Conservation (phyloP, 1,140 invertebrate species). For the Drusus annulatus region DNA sequence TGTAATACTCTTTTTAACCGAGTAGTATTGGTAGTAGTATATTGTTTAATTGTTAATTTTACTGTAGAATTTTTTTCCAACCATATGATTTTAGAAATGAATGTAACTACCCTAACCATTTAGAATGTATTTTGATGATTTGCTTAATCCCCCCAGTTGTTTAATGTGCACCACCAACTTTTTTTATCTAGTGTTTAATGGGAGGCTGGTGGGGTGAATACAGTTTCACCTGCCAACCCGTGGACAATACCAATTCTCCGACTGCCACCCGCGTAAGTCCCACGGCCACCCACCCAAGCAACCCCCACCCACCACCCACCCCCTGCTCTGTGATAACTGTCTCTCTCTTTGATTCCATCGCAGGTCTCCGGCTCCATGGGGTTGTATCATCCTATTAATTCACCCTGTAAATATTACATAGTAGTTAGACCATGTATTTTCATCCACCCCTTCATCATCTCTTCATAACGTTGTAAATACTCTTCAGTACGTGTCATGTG, state of each 20-base stretch:
- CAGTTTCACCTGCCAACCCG: conserved; percentile 90
- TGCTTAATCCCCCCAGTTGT: not conserved
- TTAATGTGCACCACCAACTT: conserved; percentile 35
- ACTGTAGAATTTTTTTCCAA: too few relatives aligned
- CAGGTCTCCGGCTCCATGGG: conserved; percentile 23
- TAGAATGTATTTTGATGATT: too few relatives aligned
- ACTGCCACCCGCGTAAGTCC: conserved; percentile 85
- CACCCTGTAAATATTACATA: conserved; percentile 39
- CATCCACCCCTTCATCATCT: conserved; percentile 16
- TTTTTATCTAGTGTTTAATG: conserved; percentile 76
- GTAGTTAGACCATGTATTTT: conserved; percentile 13
- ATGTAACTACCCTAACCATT: too few relatives aligned
- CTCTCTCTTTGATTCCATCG: conserved; percentile 7
- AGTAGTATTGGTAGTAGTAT: too few relatives aligned
- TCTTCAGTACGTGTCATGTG: conserved; percentile 11
- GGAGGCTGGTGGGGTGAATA: conserved; percentile 85
- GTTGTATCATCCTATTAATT: conserved; percentile 34
- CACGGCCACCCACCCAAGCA: not conserved
- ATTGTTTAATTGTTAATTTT: too few relatives aligned
- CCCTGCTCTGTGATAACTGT: not conserved
- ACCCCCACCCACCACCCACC: not conserved
- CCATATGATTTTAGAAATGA: too few relatives aligned
- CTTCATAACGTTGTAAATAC: conserved; percentile 22
- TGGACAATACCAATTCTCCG: conserved; percentile 85
- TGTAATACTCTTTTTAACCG: too few relatives aligned